These are phyloP conservation scores for Fukomys damarensis DNA, from an alignment of 2,113 vertebrate genomes.

Conservation along the genomic window DNA sequence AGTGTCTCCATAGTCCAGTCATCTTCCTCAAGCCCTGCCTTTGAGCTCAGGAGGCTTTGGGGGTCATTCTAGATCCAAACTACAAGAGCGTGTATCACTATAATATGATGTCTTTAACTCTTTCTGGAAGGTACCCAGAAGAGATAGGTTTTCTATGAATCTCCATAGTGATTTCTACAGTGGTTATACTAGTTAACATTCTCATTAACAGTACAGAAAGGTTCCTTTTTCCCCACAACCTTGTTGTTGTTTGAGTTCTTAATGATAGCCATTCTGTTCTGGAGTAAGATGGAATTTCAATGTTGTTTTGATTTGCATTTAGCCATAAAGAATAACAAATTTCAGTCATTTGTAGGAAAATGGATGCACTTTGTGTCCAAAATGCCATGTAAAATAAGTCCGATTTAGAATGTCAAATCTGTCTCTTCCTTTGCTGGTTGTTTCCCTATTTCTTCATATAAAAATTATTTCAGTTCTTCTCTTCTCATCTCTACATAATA, in stretches of 20 bases:
- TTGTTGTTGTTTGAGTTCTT: background rate
- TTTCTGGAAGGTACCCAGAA: background rate
- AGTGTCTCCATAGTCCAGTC: background rate
- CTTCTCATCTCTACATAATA: background rate
- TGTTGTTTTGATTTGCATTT: background rate
- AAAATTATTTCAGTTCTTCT: background rate
- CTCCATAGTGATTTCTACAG: background rate
- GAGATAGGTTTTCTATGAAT: background rate
- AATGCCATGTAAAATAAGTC: background rate
- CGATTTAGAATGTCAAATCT: background rate
- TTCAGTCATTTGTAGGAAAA: background rate
- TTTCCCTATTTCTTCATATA: background rate
- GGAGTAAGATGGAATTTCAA: background rate
- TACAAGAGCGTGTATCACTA: background rate
- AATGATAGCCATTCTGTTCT: background rate
- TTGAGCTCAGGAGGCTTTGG: background rate
- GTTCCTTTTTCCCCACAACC: background rate
- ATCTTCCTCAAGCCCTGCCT: background rate
- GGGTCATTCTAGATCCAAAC: background rate
- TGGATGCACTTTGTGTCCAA: background rate
- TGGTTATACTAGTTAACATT: background rate
- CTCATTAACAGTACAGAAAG: background rate
- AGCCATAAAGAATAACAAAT: background rate
- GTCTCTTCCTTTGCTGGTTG: background rate
- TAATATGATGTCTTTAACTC: background rate